These are phyloP conservation scores for Pterocles gutturalis DNA, from an alignment of 2,113 vertebrate species.

Conservation along the genomic window DNA sequence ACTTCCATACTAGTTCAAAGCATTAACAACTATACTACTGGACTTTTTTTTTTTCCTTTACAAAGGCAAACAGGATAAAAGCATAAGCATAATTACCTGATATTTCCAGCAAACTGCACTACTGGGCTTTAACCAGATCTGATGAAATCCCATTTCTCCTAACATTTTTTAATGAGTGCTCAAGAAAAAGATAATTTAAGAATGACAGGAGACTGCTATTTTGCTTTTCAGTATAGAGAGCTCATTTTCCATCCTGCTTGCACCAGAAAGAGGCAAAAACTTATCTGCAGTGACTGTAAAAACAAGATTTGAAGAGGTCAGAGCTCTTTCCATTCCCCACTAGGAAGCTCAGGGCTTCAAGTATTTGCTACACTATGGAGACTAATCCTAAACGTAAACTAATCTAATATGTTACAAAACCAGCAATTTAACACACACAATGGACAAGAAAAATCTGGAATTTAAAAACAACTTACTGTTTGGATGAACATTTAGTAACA, in stretches of 20 bases:
- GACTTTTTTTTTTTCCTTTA: not conserved
- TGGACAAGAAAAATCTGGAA: not conserved
- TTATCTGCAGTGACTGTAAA: not conserved
- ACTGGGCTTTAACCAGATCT: not conserved
- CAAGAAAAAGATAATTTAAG: not conserved
- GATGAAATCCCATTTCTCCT: not conserved
- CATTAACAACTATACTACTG: not conserved
- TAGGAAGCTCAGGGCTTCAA: constrained; percentile 2
- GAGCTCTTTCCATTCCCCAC: not conserved
- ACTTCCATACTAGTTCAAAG: not conserved
- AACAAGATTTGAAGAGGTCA: constrained; percentile 18
- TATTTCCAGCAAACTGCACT: not conserved
- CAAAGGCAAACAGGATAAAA: not conserved
- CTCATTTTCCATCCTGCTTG: not conserved
- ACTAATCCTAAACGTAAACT: constrained; percentile 22
- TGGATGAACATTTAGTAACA: not conserved
- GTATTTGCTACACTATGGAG: not conserved
- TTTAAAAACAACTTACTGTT: not conserved
- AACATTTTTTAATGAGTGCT: not conserved
- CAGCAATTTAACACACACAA: not conserved
- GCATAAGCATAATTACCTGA: not conserved
- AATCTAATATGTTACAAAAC: not conserved
- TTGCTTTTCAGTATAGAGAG: not conserved
- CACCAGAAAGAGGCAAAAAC: not conserved
- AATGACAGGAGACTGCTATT: not conserved